Conservation (phyloP, 2,113 vertebrate genomes). For the Anolis sagrei region DNA sequence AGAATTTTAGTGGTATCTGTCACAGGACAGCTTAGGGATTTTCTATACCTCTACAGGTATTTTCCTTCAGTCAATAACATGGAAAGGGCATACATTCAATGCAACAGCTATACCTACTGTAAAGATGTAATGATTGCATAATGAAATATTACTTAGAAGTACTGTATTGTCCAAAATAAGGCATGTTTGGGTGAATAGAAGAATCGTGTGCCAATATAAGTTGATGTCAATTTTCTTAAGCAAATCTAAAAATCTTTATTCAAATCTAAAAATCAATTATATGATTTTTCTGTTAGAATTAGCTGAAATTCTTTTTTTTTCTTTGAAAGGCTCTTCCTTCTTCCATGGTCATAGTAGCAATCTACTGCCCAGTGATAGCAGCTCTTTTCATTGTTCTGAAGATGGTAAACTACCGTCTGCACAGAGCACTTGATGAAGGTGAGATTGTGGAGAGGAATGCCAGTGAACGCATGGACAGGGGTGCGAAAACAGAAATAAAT, state of each 20-base stretch:
- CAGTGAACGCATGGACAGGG: constrained; percentile 81
- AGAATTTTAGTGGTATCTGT: not conserved
- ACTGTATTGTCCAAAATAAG: not conserved
- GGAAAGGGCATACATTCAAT: not conserved
- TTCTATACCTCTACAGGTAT: not conserved
- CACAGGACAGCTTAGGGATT: not conserved
- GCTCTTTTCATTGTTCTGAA: constrained; percentile 95
- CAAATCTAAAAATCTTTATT: not conserved
- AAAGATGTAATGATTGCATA: not conserved
- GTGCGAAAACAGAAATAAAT: constrained; percentile 82
- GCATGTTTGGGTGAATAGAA: not conserved
- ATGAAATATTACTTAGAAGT: not conserved
- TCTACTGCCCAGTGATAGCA: constrained; percentile 96
- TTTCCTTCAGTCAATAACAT: not conserved
- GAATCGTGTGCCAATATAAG: not conserved
- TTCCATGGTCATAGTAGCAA: constrained; percentile 96
- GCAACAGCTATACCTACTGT: not conserved
- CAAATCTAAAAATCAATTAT: not conserved
- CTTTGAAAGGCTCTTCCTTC: constrained; percentile 91
- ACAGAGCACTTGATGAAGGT: constrained; percentile 95
- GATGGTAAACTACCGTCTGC: constrained; percentile 95
- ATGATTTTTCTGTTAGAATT: not conserved
- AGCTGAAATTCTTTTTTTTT: constrained; percentile 20
- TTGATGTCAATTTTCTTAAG: not conserved
- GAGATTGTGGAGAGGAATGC: constrained; percentile 91